Evolutionary conservation across 2,113 vertebrate genomes (phyloP).

Genomic region (Boleophthalmus pectinirostris): DNA sequence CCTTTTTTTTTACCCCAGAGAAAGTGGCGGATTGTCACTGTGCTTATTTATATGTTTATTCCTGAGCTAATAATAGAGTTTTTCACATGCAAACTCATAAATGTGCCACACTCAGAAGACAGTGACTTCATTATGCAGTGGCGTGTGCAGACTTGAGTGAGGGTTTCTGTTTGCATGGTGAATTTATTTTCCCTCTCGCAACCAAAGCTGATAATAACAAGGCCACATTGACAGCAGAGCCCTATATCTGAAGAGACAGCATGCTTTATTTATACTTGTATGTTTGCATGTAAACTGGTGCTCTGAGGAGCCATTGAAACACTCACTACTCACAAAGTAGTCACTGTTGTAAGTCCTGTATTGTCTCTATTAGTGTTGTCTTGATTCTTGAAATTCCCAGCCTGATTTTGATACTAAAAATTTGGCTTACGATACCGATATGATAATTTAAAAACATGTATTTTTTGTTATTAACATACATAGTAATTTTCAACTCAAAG

Average conservation of each 20-base stretch:
- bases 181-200: conserved; percentile 29
- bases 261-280: conserved; percentile 47
- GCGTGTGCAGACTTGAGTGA: conserved; percentile 33
- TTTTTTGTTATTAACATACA: too few relatives aligned
- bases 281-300: conserved; percentile 28
- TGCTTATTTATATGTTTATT: conserved; percentile 24
- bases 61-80: conserved; percentile 19
- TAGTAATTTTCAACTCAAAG: too few relatives aligned
- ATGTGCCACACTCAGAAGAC: background rate
- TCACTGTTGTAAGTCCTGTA: background rate
- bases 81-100: conserved; percentile 7
- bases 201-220: conserved; percentile 23
- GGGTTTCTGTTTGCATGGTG: conserved; percentile 25
- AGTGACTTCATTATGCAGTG: conserved; percentile 12
- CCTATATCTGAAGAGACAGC: conserved; percentile 21
- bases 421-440: too few relatives aligned
- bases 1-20: conserved; percentile 17
- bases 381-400: too few relatives aligned
- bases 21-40: conserved; percentile 16
- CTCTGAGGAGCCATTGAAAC: conserved; percentile 1
- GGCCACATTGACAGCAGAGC: conserved; percentile 5
- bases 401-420: too few relatives aligned
- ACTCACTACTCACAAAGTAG: background rate
- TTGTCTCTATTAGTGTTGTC: background rate
- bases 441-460: too few relatives aligned